Conservation (phyloP, 23 tunicate species). For the Trididemnum nubilum region DNA sequence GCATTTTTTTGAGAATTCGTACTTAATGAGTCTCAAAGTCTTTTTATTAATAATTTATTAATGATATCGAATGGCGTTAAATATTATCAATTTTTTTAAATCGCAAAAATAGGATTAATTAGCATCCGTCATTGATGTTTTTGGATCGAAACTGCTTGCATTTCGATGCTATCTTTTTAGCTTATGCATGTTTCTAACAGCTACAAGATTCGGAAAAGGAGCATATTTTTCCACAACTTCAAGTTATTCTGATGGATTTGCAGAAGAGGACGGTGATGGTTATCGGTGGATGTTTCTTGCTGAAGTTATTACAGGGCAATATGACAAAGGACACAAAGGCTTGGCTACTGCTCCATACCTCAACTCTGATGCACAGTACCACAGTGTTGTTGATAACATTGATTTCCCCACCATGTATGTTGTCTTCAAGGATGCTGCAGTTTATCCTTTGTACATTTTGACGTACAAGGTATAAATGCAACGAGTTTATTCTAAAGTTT, state of each 20-base stretch:
- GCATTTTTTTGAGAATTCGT: too few relatives aligned
- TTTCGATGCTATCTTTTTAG: too few relatives aligned
- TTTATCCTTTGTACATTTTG: neutral
- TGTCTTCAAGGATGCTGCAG: conserved; percentile 4
- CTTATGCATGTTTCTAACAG: too few relatives aligned
- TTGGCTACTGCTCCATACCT: neutral
- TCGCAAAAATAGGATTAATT: too few relatives aligned
- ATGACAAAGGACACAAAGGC: neutral
- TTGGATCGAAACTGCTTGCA: too few relatives aligned
- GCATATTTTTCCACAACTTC: conserved; percentile 36
- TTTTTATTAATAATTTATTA: too few relatives aligned
- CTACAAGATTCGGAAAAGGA: conserved; percentile 29
- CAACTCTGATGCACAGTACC: neutral
- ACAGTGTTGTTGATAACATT: conserved; percentile 8
- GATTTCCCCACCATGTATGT: neutral
- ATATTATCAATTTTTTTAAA: too few relatives aligned
- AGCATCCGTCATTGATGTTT: too few relatives aligned
- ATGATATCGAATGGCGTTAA: too few relatives aligned
- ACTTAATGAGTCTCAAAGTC: too few relatives aligned
- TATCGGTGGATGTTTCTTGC: neutral
- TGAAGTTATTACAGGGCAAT: conserved; percentile 7
- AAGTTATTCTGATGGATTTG: conserved; percentile 23
- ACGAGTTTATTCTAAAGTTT: too few relatives aligned
- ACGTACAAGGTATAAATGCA: too few relatives aligned
- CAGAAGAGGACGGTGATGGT: conserved; percentile 10